phyloP scores from a whole-genome alignment of 2,888 invertebrate species.

The Rhagonycha lutea region DNA sequence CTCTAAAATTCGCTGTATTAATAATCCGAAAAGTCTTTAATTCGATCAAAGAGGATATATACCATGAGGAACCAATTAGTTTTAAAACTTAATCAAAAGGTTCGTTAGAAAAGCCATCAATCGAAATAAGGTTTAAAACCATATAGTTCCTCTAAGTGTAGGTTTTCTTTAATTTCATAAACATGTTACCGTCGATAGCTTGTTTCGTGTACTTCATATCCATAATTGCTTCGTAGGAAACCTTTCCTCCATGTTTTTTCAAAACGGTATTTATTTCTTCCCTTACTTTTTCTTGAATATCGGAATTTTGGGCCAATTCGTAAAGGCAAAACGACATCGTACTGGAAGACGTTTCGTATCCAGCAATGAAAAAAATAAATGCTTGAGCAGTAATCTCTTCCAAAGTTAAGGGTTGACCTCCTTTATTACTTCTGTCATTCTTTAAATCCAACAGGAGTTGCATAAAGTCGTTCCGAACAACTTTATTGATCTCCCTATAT shows the following conservation, averaged over 20 bases:
- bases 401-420: neutral
- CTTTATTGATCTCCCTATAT: conserved; percentile 53
- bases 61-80: too few relatives aligned
- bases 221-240: neutral
- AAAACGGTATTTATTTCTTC: neutral
- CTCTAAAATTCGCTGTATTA: neutral
- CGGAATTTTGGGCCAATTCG: neutral
- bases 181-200: neutral
- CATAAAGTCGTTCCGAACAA: conserved; percentile 60
- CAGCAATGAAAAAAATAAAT: neutral
- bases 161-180: neutral
- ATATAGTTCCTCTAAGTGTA: too few relatives aligned
- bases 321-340: neutral
- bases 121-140: too few relatives aligned
- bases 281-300: neutral
- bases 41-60: too few relatives aligned
- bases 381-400: conserved; percentile 19
- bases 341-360: neutral
- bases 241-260: neutral
- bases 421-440: neutral
- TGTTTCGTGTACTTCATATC: conserved; percentile 1
- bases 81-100: too few relatives aligned
- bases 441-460: conserved; percentile 58
- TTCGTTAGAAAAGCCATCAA: too few relatives aligned
- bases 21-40: too few relatives aligned